phyloP scores from a whole-genome alignment of 2,888 invertebrate species.

The Pocota personata region DNA sequence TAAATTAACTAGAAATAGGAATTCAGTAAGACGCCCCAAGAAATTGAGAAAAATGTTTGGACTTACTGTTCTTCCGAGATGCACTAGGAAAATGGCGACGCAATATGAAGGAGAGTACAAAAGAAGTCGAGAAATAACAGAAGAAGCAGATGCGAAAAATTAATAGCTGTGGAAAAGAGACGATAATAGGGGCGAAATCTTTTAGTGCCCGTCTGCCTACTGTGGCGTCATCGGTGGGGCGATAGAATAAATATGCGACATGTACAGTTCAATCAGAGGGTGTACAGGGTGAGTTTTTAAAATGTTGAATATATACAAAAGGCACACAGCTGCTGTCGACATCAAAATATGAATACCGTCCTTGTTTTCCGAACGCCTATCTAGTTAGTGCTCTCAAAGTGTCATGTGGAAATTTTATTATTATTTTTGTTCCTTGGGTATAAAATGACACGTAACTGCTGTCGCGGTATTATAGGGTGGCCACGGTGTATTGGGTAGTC shows the following conservation, averaged over 20 bases:
- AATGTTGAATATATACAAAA: too few species aligned
- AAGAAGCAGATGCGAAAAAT: slow-evolving; percentile 15
- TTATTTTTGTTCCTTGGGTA: too few species aligned
- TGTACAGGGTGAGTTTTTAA: too few species aligned
- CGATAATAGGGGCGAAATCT: not conserved
- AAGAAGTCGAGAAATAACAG: slow-evolving; percentile 9
- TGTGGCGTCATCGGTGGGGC: not conserved
- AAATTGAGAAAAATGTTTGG: not conserved
- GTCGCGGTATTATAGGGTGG: too few species aligned
- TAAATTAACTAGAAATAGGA: not conserved
- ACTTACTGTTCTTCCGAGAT: slow-evolving; percentile 25
- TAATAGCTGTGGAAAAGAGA: slow-evolving; percentile 36
- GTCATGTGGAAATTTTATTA: too few species aligned
- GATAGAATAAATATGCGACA: not conserved
- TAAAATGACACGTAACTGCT: too few species aligned
- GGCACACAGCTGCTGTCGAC: too few species aligned
- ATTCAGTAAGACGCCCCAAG: not conserved
- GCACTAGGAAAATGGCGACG: slow-evolving; percentile 67
- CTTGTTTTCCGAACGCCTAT: too few species aligned
- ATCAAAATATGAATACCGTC: too few species aligned
- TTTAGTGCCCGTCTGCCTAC: too few species aligned
- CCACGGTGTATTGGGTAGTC: too few species aligned
- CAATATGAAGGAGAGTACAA: slow-evolving; percentile 41
- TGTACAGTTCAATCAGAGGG: slow-evolving; percentile 3
- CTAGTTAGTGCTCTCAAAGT: too few species aligned